A percentile compares a stretch with the other conserved stretches of the same genome.
Conservation (phyloP, 2,888 invertebrate genomes). For the Campopleginae sp. region DNA sequence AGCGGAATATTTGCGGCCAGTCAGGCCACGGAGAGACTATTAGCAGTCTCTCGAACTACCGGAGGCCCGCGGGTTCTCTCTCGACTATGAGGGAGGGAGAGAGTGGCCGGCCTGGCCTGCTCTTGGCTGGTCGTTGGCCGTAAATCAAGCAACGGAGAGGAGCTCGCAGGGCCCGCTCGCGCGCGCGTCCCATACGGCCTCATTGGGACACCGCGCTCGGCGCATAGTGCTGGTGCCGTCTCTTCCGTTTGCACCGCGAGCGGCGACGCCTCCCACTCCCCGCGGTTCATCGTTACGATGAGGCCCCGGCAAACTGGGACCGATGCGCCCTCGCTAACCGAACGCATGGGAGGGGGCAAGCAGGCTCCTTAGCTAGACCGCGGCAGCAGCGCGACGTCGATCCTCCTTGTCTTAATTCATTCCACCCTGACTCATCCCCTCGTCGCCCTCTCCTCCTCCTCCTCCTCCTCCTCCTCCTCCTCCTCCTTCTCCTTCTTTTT, state of each 20-base stretch:
- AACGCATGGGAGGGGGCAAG: constrained; percentile 18
- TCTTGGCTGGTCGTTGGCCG: constrained; percentile 74
- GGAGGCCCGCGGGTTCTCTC: constrained; percentile 71
- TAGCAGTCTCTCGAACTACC: constrained; percentile 82
- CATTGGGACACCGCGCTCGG: constrained; percentile 46
- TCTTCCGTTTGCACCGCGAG: constrained; percentile 33
- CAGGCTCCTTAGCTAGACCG: no score
- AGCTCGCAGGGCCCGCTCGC: constrained; percentile 60
- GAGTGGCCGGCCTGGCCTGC: constrained; percentile 19
- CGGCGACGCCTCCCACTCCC: constrained; percentile 49
- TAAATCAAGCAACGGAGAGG: constrained; percentile 81
- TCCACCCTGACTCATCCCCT: constrained; percentile 51
- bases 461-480: constrained; percentile 28
- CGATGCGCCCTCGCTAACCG: constrained; percentile 26
- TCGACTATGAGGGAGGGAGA: constrained; percentile 10
- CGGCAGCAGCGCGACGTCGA: constrained; percentile 32
- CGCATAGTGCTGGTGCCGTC: constrained; percentile 37
- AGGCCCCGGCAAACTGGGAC: constrained; percentile 47
- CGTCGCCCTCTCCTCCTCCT: constrained; percentile 25
- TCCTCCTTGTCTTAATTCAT: constrained; percentile 50
- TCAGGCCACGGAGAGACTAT: constrained; percentile 80
- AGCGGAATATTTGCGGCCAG: constrained; percentile 83
- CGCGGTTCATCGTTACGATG: constrained; percentile 21
- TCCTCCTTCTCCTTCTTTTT: not conserved
- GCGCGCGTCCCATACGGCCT: constrained; percentile 64